A percentile compares a stretch with the other conserved stretches of the same genome.
phyloP scores from a whole-genome alignment of 1,140 invertebrate genomes.

The Leptinotarsa texana region DNA sequence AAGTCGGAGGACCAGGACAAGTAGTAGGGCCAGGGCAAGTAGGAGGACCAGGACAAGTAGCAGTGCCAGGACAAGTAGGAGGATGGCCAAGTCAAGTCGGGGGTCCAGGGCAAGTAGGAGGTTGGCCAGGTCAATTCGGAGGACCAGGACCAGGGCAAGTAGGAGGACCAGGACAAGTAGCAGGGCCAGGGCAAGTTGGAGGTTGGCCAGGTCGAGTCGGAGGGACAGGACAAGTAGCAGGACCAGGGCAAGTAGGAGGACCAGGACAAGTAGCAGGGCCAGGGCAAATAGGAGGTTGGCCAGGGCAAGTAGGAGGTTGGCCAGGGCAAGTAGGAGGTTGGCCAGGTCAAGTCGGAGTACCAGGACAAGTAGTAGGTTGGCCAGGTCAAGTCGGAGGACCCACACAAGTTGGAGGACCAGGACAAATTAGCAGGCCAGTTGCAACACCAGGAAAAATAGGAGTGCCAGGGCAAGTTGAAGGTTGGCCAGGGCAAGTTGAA shows the following conservation, averaged over 20 bases:
- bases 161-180: conserved; percentile 1
- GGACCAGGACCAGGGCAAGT: background rate
- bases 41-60: conserved; percentile 11
- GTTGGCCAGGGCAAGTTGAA: background rate
- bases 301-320: conserved; percentile 4
- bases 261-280: conserved; percentile 20
- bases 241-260: conserved; percentile 14
- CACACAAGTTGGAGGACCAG: conserved; percentile 14
- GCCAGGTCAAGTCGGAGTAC: conserved; percentile 4
- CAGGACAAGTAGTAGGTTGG: conserved; percentile 13
- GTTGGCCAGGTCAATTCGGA: background rate
- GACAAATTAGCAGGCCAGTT: background rate
- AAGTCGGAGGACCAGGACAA: conserved; percentile 20
- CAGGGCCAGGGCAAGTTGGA: background rate
- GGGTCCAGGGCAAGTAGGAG: conserved; percentile 6
- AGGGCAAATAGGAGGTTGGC: conserved; percentile 17
- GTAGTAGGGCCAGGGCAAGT: conserved; percentile 16
- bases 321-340: conserved; percentile 22
- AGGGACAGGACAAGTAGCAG: conserved; percentile 14
- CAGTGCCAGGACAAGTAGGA: conserved; percentile 20
- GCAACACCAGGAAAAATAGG: background rate
- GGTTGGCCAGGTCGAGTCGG: conserved; percentile 30
- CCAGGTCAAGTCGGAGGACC: background rate
- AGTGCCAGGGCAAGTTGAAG: conserved; percentile 13
- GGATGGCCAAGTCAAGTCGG: background rate